Base-by-base conservation (phyloP, 92 coral and sea anemone species). In the Desmophyllum pertusum region DNA sequence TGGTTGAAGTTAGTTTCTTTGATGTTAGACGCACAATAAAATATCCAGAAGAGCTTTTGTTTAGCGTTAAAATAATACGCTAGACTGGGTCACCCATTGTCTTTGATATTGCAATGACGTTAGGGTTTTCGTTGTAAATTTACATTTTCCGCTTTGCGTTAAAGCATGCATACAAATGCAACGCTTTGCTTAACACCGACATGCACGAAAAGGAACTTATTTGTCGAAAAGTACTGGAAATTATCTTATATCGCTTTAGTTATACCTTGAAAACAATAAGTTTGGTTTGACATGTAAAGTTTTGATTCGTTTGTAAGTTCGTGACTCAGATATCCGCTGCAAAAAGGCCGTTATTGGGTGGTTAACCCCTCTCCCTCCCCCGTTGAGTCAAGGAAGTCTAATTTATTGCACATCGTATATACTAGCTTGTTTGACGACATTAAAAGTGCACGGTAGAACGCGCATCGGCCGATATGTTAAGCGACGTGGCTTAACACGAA, bases 401-500 rank as follows among this genome's bases (percentile, higher is more conserved):
- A n/a, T 62, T 62, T 62, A 62, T 27, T 5, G 67, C 17, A 14
- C 19, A 3, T 18, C 61, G 23, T 25, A 53, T 80, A n/a, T 27
- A n/a, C 13, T 5, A 39, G 7, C 7, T 10, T 15, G 59, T 37
- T 69, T 80, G 84, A 80, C 76, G 76, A 68, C 84, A 68, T 67
- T 67, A 66, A 43, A 67, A 63, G 48, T 50, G 43, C 64, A 80
- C 76, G 84, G 67, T 23, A 80, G 84, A 80, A 33, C 29, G 67
- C 84, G 9, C 84, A 33, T 68, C 84, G 17, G 67, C 84, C 76
- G 63, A 80, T 80, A 68, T 41, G 27, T 13, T 21, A 23, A 46
- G 62, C 66, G 6, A 80, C 84, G 84, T 80, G 84, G 84, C 84
- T 51, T 5, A 68, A 80, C 84, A 39, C 84, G 68, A 80, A 51